Base-by-base conservation (phyloP, 2,797 vertebrate genomes). In the Phyllotis vaccarum region DNA sequence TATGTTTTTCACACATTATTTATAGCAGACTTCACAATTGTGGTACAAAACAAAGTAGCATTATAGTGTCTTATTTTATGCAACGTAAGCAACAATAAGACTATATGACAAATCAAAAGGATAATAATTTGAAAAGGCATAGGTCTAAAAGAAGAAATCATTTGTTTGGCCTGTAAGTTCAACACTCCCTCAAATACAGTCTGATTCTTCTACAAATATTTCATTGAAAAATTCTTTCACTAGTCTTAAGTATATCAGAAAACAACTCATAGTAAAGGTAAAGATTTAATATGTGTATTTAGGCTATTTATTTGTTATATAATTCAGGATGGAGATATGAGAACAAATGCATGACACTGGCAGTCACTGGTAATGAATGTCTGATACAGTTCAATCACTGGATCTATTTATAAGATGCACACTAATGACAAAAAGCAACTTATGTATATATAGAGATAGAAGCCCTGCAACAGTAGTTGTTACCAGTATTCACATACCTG, bases 171-270 rank as follows among this genome's bases (percentile, higher is more conserved):
- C 66, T 76, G 31, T 11, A 94, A 46, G 24, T 86, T 89, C 5
- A 54, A 34, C 6, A 91, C 40, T 68, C 62, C 92, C 56, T 95
- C 54, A 85, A 54, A 76, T 22, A 82, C 40, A 78, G 3, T 56
- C 31, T 78, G 22, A 16, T 79, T 56, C 16, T 93, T 81, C 82
- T 74, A 89, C 1, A 10, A 17, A 8, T 81, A 80, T 95, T 66
- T 49, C 88, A 92, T 24, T 72, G 46, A n/a, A 81, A 81, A 72
- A 91, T 64, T 46, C 46, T 89, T 40, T 31, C 78, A 87, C 62
- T 13, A 89, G 14, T 8, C 46, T 34, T 93, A 34, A 68, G 19
- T 12, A 21, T 80, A 74, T 75, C 14, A 43, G 29, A 94, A 68
- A 56, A 81, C 1, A 81, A 56, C 6, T 40, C 54, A 37, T 5